A percentile compares a stretch with the other conserved stretches of the same genome.
phyloP scores from a whole-genome alignment of 2,888 invertebrate genomes.

The Nyleta sp. region DNA sequence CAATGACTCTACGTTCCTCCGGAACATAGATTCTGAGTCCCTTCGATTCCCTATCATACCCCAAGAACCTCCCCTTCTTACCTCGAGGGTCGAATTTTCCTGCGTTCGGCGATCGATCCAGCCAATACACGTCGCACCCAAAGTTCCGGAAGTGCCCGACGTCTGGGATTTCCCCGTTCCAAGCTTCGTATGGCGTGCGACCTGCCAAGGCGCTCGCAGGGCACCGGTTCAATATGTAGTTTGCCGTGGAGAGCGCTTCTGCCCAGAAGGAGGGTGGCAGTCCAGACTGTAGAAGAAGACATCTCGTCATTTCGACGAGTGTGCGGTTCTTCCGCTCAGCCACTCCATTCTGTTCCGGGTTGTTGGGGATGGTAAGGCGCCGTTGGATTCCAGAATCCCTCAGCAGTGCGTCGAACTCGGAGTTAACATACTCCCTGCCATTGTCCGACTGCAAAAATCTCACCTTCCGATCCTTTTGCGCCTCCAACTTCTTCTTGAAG shows the following conservation, averaged over 20 bases:
- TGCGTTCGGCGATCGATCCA: not conserved
- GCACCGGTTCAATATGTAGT: constrained; percentile 52
- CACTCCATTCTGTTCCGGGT: constrained; percentile 66
- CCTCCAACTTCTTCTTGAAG: not conserved
- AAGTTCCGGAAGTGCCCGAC: too few relatives aligned
- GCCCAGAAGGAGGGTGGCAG: constrained; percentile 66
- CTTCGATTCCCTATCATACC: constrained; percentile 1
- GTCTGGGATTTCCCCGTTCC: too few relatives aligned
- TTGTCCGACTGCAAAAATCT: not conserved
- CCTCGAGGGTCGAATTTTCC: constrained; percentile 17
- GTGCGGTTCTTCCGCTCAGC: constrained; percentile 70
- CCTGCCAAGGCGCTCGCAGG: too few relatives aligned
- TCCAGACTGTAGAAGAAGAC: constrained; percentile 64
- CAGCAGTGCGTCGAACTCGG: not conserved
- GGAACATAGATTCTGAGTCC: constrained; percentile 5
- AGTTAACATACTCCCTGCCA: not conserved
- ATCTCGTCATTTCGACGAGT: constrained; percentile 67
- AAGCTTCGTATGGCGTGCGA: too few relatives aligned
- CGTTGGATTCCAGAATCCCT: not conserved
- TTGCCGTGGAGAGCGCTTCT: constrained; percentile 69
- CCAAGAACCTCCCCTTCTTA: constrained; percentile 10
- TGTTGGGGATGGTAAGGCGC: not conserved
- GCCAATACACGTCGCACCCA: too few relatives aligned
- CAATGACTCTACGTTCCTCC: not conserved
- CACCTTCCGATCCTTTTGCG: not conserved